phyloP scores from a whole-genome alignment of 1,140 invertebrate genomes.

The Temnothorax curvispinosus region DNA sequence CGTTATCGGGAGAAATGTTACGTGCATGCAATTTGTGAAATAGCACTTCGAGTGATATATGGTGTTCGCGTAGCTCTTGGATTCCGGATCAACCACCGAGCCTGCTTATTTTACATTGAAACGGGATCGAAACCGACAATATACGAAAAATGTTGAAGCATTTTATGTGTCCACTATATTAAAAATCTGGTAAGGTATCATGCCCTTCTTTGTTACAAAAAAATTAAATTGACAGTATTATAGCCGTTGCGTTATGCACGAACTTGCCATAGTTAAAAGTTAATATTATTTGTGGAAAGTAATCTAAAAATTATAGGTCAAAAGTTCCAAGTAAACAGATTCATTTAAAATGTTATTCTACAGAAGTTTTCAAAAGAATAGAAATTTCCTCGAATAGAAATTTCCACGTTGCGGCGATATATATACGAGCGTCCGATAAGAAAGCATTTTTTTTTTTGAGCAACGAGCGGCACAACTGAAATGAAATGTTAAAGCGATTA shows the following conservation, averaged over 20 bases:
- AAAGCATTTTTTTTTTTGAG: not conserved
- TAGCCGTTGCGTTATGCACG: not conserved
- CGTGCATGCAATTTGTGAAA: conserved; percentile 57
- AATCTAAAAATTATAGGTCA: not conserved
- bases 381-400: conserved; percentile 56
- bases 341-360: conserved; percentile 12
- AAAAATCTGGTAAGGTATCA: not conserved
- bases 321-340: not conserved
- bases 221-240: not conserved
- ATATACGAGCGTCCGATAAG: not conserved
- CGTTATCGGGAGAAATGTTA: conserved; percentile 59
- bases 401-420: not conserved
- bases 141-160: not conserved
- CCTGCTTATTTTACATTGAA: conserved; percentile 14
- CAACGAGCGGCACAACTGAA: not conserved
- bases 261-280: not conserved
- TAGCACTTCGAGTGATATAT: conserved; percentile 47
- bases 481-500: conserved; percentile 37
- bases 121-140: not conserved
- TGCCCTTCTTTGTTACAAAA: not conserved
- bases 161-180: not conserved
- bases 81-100: conserved; percentile 21
- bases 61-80: conserved; percentile 12
- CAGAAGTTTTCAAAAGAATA: conserved; percentile 33
- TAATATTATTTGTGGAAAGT: not conserved